Evolutionary conservation across 2,888 invertebrate genomes (phyloP), one percentile per base, ranked within the genome.

Genomic region (Hirtodrosophila confusa): DNA sequence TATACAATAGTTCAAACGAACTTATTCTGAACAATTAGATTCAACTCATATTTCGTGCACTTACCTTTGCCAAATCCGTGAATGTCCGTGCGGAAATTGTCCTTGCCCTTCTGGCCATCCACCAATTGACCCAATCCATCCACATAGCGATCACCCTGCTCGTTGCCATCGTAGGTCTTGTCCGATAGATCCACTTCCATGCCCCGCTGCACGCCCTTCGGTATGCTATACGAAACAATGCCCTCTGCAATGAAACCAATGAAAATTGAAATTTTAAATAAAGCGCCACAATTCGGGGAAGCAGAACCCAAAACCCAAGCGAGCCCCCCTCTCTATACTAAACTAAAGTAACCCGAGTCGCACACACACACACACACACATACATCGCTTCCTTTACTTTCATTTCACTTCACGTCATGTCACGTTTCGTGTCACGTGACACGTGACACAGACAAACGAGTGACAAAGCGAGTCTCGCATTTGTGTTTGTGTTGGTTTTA

Each of bases 61-160:
- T 92, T 90, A 94, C 94, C 95, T 93, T 94, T 94, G 68, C 94
- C 94, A 88, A 93, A 93, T 77, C 94, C 94, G 80, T 93, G 93
- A 75, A 93, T 92, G 90, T 94, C 94, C 63, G 93, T 92, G 77
- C 94, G 93, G 92, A 95, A 96, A 92, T 96, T 95, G 89, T 95
- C 95, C 75, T 93, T 93, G 66, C 96, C 96, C 88, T 93, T 94
- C 80, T 94, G 94, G 12, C 96, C 96, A 90, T 96, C 96, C 49
- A 94, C 94, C 84, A 97, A 93, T 91, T 96, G 96, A 55, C 97
- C 97, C 57, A 97, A 92, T 11, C 97, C 97, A 51, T 94, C 94
- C 68, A 93, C 93, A 77, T 94, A 93, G 74, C 93, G 93, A 78
- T 93, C 94, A 62, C 92, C 92, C 86, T 94, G 94, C 80, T 94